Conservation (phyloP, 1,140 invertebrate species). For the Drosophila burlai region DNA sequence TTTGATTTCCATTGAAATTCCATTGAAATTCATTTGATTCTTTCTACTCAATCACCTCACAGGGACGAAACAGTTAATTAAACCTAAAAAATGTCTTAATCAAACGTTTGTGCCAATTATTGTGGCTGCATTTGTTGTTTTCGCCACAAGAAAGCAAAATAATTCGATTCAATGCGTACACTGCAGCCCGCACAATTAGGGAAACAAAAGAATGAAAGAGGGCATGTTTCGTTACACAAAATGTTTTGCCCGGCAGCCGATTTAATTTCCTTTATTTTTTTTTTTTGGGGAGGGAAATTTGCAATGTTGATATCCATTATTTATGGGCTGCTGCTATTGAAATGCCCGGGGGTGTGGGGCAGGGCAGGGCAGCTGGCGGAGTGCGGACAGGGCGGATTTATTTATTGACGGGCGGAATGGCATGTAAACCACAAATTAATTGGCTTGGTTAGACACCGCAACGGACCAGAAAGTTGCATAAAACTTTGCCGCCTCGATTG, state of each 20-base stretch:
- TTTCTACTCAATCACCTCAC: background rate
- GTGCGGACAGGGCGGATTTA: constrained; percentile 39
- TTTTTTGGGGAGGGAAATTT: background rate
- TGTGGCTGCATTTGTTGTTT: constrained; percentile 30
- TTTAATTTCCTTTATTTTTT: constrained; percentile 6
- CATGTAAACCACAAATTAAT: constrained; percentile 75
- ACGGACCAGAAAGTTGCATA: constrained; percentile 58
- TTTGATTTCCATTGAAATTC: constrained; percentile 5
- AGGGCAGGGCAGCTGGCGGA: background rate
- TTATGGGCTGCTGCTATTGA: constrained; percentile 27
- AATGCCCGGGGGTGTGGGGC: constrained; percentile 32
- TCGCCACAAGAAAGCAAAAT: constrained; percentile 36
- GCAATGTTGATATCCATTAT: constrained; percentile 26
- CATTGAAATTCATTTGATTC: constrained; percentile 6
- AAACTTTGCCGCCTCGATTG: constrained; percentile 69
- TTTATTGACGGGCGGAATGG: constrained; percentile 58
- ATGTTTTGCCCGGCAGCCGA: background rate
- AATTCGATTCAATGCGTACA: constrained; percentile 41
- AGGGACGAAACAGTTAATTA: constrained; percentile 59
- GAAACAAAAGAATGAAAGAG: background rate
- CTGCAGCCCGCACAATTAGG: constrained; percentile 21
- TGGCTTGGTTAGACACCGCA: constrained; percentile 64
- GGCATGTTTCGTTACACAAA: background rate
- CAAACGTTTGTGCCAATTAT: constrained; percentile 41
- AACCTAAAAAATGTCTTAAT: constrained; percentile 54